Percentiles rank a stretch among this genome's conserved stretches.
phyloP scores from a whole-genome alignment of 2,888 invertebrate genomes.

The Ornithoptera alexandrae region DNA sequence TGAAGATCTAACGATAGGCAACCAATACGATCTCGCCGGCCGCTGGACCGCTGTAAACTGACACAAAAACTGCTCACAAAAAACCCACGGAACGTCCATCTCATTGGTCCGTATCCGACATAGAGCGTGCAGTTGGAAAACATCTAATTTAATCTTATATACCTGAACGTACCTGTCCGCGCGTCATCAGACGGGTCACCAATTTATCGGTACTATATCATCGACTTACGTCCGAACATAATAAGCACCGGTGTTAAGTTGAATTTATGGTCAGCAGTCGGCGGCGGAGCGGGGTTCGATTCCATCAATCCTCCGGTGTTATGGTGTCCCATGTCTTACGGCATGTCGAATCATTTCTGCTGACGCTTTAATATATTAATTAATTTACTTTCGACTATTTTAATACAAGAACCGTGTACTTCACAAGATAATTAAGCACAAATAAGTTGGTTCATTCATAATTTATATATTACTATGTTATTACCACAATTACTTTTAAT shows the following conservation, averaged over 20 bases:
- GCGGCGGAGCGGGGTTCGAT: conserved; percentile 37
- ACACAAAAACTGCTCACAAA: conserved; percentile 38
- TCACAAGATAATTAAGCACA: too few species aligned
- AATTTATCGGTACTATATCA: conserved; percentile 70
- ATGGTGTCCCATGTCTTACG: conserved; percentile 30
- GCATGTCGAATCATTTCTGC: conserved; percentile 38
- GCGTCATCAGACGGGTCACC: conserved; percentile 56
- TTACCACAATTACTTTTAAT: too few species aligned
- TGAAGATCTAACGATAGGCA: conserved; percentile 2
- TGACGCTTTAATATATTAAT: conserved; percentile 16
- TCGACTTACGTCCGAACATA: conserved; percentile 56
- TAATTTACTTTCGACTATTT: neutral
- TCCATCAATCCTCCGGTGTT: conserved; percentile 34
- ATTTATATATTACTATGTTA: too few species aligned
- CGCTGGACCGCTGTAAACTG: conserved; percentile 19
- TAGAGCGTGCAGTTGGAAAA: conserved; percentile 44
- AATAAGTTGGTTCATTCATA: too few species aligned
- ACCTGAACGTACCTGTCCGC: conserved; percentile 53
- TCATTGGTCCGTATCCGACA: conserved; percentile 48
- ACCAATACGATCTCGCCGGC: conserved; percentile 29
- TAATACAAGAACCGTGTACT: too few species aligned
- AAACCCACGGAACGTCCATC: conserved; percentile 47
- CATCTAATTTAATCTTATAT: conserved; percentile 65
- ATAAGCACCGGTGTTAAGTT: conserved; percentile 58
- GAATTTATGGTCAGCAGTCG: conserved; percentile 58